Conservation (phyloP, 2,797 vertebrate genomes). For the Oophaga sylvatica region DNA sequence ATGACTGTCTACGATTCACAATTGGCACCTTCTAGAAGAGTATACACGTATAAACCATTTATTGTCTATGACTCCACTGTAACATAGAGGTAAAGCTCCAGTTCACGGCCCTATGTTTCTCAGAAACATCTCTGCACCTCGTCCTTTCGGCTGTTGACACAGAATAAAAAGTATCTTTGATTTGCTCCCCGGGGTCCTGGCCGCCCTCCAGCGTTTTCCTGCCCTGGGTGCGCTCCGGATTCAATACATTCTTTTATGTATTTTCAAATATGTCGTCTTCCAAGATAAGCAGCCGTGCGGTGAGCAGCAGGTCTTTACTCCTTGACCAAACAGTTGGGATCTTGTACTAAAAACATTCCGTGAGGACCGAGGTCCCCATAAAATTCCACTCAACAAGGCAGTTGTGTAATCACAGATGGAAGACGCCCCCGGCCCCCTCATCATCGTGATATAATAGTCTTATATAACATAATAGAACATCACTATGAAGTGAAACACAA, state of each 20-base stretch:
- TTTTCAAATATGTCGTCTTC: slow-evolving; percentile 48
- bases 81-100: not conserved
- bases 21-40: not conserved
- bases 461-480: not conserved
- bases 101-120: not conserved
- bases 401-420: not conserved
- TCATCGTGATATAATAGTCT: not conserved
- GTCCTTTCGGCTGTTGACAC: slow-evolving; percentile 17
- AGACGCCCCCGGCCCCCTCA: not conserved
- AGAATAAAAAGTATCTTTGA: slow-evolving; percentile 34
- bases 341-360: slow-evolving; percentile 49
- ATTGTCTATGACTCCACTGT: no score
- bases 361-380: not conserved
- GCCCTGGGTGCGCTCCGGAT: slow-evolving; percentile 47
- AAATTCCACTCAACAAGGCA: not conserved
- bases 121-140: not conserved
- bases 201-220: not conserved
- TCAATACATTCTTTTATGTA: slow-evolving; percentile 49
- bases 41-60: not conserved
- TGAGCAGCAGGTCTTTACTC: slow-evolving; percentile 27
- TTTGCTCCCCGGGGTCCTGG: slow-evolving; percentile 5
- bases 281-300: slow-evolving; percentile 45
- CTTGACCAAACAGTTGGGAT: slow-evolving; percentile 36
- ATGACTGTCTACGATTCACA: not conserved
- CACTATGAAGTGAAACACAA: not conserved